These are phyloP conservation scores for Sclerodermus sp. DNA, from an alignment of 2,888 invertebrate genomes.

Conservation along the genomic window DNA sequence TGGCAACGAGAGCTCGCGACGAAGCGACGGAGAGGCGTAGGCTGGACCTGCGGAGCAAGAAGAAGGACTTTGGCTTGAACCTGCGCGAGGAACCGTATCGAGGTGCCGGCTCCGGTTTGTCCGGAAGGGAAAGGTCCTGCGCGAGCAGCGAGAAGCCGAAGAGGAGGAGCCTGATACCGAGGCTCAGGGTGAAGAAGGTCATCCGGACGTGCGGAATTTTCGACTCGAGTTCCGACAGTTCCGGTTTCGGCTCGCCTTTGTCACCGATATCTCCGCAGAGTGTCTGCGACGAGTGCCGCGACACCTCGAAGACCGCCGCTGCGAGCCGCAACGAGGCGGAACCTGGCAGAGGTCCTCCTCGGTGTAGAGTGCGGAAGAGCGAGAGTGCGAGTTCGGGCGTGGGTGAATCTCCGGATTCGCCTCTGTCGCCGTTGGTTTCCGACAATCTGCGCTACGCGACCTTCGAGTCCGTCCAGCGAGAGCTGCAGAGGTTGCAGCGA, in stretches of 20 bases:
- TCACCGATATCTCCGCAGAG: constrained; percentile 44
- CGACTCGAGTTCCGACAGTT: constrained; percentile 49
- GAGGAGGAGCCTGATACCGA: constrained; percentile 37
- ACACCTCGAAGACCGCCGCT: neutral
- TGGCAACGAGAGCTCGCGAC: constrained; percentile 25
- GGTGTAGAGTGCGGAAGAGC: constrained; percentile 33
- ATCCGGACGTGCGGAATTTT: constrained; percentile 29
- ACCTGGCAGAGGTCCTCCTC: too few relatives aligned
- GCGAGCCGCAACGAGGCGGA: too few relatives aligned
- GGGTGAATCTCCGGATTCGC: constrained; percentile 41
- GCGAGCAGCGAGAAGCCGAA: neutral
- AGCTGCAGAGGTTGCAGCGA: constrained; percentile 39
- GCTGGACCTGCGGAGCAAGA: too few relatives aligned
- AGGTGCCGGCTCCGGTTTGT: too few relatives aligned
- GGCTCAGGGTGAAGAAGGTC: constrained; percentile 23
- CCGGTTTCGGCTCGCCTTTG: constrained; percentile 47
- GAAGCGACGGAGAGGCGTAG: constrained; percentile 19
- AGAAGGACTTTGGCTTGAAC: too few relatives aligned
- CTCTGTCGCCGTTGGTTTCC: constrained; percentile 43
- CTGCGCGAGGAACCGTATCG: too few relatives aligned
- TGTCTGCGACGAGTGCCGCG: constrained; percentile 18
- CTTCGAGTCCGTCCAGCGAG: constrained; percentile 42
- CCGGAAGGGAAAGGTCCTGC: too few relatives aligned
- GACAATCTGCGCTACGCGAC: constrained; percentile 47
- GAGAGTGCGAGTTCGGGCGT: constrained; percentile 45